These are phyloP conservation scores for Branchellion lobata DNA, from an alignment of 2,888 invertebrate species.

Conservation along the genomic window DNA sequence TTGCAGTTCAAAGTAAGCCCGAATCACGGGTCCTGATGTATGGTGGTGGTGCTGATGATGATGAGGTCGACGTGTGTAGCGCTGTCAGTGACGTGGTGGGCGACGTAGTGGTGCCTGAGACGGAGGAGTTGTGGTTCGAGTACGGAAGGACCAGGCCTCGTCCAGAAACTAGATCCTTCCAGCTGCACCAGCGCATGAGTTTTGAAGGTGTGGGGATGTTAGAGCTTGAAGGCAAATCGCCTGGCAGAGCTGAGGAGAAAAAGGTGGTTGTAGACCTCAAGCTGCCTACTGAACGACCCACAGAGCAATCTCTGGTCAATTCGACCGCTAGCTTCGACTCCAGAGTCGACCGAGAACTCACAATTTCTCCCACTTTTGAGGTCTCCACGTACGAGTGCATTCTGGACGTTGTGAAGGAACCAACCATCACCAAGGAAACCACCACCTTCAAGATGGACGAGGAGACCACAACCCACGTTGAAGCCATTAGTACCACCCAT, in stretches of 20 bases:
- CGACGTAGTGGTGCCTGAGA: constrained; percentile 25
- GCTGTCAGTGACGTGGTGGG: constrained; percentile 26
- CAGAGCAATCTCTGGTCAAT: constrained; percentile 26
- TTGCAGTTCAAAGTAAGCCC: constrained; percentile 48
- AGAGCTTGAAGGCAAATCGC: not conserved
- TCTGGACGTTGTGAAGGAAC: constrained; percentile 1
- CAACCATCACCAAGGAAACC: constrained; percentile 8
- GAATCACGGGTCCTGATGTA: constrained; percentile 32
- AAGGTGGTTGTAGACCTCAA: not conserved
- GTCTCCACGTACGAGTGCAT: constrained; percentile 33
- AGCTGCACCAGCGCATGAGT: not conserved
- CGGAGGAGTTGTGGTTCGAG: not conserved
- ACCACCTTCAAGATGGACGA: not conserved
- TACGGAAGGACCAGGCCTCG: not conserved
- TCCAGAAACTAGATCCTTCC: constrained; percentile 3
- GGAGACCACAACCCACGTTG: not conserved
- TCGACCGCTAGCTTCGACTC: constrained; percentile 8
- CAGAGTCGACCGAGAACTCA: constrained; percentile 6
- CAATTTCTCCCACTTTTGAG: constrained; percentile 31
- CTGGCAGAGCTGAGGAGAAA: not conserved
- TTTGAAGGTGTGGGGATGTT: not conserved
- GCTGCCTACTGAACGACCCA: not conserved
- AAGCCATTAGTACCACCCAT: no score
- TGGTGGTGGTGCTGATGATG: not conserved
- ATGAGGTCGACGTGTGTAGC: not conserved